Evolutionary conservation across 2,113 vertebrate genomes (phyloP).

Genomic region (Galemys pyrenaicus): DNA sequence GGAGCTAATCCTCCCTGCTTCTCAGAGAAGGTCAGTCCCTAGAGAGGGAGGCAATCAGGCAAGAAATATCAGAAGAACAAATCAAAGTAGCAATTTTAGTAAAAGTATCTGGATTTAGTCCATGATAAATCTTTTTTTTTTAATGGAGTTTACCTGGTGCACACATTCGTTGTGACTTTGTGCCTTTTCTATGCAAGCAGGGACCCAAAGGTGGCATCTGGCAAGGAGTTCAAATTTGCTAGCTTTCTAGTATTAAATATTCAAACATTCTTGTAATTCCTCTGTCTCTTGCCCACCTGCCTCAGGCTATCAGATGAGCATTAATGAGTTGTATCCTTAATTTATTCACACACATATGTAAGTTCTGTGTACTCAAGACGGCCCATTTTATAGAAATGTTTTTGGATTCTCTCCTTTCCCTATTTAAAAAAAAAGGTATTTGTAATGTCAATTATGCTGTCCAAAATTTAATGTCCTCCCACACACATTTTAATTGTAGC

Average conservation of each 20-base stretch:
- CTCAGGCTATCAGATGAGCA: neutral
- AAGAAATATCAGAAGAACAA: slow-evolving; percentile 49
- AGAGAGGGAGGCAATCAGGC: slow-evolving; percentile 18
- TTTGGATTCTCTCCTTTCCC: neutral
- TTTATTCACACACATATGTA: neutral
- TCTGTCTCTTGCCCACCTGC: neutral
- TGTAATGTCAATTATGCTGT: neutral
- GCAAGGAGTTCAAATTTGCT: neutral
- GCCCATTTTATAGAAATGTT: neutral
- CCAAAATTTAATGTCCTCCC: neutral
- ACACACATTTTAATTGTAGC: neutral
- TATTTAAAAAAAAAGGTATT: neutral
- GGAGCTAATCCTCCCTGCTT: neutral
- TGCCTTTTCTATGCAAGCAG: slow-evolving; percentile 7
- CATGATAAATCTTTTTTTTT: slow-evolving; percentile 37
- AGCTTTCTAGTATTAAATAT: neutral
- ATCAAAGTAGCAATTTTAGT: slow-evolving; percentile 69
- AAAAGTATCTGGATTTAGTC: slow-evolving; percentile 68
- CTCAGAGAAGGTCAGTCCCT: slow-evolving; percentile 40
- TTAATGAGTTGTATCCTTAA: neutral
- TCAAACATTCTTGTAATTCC: neutral
- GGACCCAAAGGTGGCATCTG: slow-evolving; percentile 50
- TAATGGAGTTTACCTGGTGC: neutral
- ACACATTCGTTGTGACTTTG: slow-evolving; percentile 56
- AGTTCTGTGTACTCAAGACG: neutral